Evolutionary conservation across 2,113 vertebrate species (phyloP).

Genomic region (Anser brachyrhynchus): DNA sequence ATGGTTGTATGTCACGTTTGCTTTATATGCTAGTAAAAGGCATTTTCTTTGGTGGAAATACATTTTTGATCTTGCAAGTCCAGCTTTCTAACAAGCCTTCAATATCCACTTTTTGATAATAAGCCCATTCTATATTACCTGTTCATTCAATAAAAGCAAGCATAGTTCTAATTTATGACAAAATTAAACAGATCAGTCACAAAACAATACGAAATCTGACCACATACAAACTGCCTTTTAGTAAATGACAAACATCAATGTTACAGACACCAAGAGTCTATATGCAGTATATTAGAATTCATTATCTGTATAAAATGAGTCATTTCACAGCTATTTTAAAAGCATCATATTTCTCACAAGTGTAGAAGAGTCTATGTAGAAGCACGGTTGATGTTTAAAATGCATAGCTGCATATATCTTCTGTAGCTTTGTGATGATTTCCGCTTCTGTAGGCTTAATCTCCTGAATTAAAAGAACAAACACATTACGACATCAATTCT

Average conservation of each 20-base stretch:
- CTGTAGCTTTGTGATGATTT: background rate
- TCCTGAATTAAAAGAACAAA: slow-evolving; percentile 62
- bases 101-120: background rate
- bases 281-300: background rate
- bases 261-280: background rate
- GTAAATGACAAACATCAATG: background rate
- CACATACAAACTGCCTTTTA: background rate
- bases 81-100: background rate
- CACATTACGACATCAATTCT: background rate
- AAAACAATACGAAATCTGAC: background rate
- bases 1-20: background rate
- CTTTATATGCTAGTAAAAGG: background rate
- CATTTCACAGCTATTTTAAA: background rate
- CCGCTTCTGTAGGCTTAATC: background rate
- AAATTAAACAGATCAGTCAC: background rate
- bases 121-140: background rate
- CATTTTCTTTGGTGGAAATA: slow-evolving; percentile 20
- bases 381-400: background rate
- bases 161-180: background rate
- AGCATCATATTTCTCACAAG: background rate
- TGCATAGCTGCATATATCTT: background rate
- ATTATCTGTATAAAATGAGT: background rate
- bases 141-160: background rate
- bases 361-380: background rate
- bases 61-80: background rate